A percentile compares a stretch with the other conserved stretches of the same genome.
These are phyloP conservation scores for Eulacestoma nigropectus DNA, from an alignment of 2,113 vertebrate genomes.

Conservation along the genomic window DNA sequence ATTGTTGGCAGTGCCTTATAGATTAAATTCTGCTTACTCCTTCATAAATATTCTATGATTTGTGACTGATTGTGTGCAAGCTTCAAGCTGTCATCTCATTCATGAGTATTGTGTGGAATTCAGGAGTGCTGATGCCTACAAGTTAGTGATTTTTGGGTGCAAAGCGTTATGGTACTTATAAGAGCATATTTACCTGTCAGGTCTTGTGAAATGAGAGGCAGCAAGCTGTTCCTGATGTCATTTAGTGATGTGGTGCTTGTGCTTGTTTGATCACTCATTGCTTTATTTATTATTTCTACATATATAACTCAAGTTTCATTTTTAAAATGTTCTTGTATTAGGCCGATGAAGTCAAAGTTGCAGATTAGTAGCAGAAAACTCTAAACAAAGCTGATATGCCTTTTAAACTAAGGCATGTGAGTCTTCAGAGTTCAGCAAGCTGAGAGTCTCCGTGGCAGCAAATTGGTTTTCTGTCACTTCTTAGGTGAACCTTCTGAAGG, in stretches of 20 bases:
- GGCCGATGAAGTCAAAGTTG: not conserved
- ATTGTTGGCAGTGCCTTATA: not conserved
- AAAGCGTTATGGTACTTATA: not conserved
- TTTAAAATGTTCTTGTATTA: not conserved
- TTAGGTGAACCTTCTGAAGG: not conserved
- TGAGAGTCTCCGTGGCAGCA: not conserved
- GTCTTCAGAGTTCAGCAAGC: not conserved
- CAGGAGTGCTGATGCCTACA: not conserved
- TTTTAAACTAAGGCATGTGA: not conserved
- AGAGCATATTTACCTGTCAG: not conserved
- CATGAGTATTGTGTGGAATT: not conserved
- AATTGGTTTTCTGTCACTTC: not conserved
- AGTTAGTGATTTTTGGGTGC: not conserved
- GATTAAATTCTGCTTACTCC: not conserved
- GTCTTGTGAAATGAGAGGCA: slow-evolving; percentile 11
- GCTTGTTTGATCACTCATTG: not conserved
- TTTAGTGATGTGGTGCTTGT: not conserved
- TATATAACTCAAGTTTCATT: not conserved
- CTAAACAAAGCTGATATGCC: not conserved
- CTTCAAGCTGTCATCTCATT: not conserved
- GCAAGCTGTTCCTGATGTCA: not conserved
- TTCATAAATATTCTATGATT: not conserved
- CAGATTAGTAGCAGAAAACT: not conserved
- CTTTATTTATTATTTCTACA: not conserved
- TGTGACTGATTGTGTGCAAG: not conserved